Evolutionary conservation across 2,888 invertebrate species (phyloP), one percentile per base, ranked within the genome.

Genomic region (Campoletis raptor): DNA sequence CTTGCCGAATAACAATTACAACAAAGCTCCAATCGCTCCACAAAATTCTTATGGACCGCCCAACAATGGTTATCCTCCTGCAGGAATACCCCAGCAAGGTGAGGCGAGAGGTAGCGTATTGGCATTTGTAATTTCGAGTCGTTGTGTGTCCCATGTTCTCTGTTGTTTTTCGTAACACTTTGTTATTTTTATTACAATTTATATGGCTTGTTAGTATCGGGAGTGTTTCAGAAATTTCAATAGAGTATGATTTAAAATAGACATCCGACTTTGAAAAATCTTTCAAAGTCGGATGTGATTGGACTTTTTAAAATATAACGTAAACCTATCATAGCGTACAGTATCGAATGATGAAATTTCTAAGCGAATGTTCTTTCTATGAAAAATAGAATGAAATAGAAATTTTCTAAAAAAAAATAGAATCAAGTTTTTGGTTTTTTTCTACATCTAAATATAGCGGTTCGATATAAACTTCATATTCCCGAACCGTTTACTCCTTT

Each of bases 31-130:
- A 18, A 72, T 78, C n/a, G 18, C 24, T 21, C 54, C 79, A 9
- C 88, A 74, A 6, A 80, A 40, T 42, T 54, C 93, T 7, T 93
- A 94, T 24, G 93, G 93, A 10, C 90, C 91, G n/a, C 92, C 89
- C 24, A 64, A 90, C 66, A 78, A 61, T 76, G 83, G 81, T 69
- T 90, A 90, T 82, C 80, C 82, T 18, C 74, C 85, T 12, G 57
- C 82, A n/a, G 76, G 80, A 80, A 70, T 87, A 54, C 80, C 90
- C 8, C 92, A 91, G 89, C 93, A 92, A 93, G 93, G 93, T 93
- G 92, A 93, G 93, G 77, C 83, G 61, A 90, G 91, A 93, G 91
- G 91, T 93, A 92, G 85, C 85, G 88, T 89, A 90, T 90, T 66
- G 45, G 86, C 84, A 85, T 57, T 54, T 83, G 64, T 40, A 64